Percentiles rank a stretch among this genome's conserved stretches.
These are phyloP conservation scores for Tetranychus piercei DNA, from an alignment of 2,888 invertebrate genomes.

Conservation along the genomic window DNA sequence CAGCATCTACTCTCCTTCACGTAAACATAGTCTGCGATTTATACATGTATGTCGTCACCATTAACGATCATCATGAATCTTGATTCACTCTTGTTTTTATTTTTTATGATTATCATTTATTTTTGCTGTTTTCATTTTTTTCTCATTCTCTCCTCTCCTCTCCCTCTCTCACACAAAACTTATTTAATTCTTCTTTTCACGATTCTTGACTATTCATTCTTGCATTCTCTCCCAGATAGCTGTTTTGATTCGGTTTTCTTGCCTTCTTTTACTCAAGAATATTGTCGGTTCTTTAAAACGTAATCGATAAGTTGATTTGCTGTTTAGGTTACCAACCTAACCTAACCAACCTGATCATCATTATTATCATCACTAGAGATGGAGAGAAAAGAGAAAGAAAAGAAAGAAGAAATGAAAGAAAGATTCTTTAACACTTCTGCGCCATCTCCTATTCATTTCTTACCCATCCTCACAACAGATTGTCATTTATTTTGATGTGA, in stretches of 20 bases:
- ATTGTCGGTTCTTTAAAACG: neutral
- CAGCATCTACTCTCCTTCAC: neutral
- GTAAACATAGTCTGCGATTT: neutral
- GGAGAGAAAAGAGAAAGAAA: conserved; percentile 2
- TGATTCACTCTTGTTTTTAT: neutral
- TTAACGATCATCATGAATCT: neutral
- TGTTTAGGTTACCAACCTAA: neutral
- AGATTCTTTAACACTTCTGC: neutral
- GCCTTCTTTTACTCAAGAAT: neutral
- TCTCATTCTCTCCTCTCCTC: neutral
- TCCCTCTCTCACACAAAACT: neutral
- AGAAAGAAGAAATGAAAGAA: neutral
- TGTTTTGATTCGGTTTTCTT: neutral
- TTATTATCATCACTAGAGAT: neutral
- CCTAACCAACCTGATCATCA: neutral
- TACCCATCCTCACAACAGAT: neutral
- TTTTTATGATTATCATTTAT: neutral
- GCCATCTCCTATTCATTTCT: neutral
- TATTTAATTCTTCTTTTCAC: neutral
- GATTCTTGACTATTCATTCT: neutral
- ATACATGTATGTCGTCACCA: neutral
- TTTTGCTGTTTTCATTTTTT: neutral
- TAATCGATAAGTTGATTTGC: neutral
- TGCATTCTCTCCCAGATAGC: neutral
- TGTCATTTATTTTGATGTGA: neutral